Conservation (phyloP, 2,888 invertebrate species). For the Catocala nupta region DNA sequence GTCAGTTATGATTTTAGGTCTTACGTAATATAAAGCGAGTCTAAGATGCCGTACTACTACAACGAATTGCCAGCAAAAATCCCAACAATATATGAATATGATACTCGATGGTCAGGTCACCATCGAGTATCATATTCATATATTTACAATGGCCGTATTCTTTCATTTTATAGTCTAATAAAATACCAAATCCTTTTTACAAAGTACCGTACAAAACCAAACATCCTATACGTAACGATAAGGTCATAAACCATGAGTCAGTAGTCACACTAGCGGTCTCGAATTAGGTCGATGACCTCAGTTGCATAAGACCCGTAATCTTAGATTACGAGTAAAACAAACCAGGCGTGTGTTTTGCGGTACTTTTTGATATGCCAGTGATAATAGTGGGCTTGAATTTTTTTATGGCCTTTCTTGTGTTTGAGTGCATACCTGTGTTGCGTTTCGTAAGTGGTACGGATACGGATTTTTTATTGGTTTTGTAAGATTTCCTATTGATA, state of each 20-base stretch:
- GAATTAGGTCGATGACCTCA: constrained; percentile 75
- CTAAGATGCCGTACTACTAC: no score
- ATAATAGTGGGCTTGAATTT: constrained; percentile 18
- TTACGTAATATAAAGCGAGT: no score
- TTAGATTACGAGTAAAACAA: constrained; percentile 51
- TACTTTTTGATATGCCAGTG: constrained; percentile 25
- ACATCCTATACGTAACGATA: constrained; percentile 9
- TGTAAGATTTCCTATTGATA: no score
- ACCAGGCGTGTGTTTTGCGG: constrained; percentile 38
- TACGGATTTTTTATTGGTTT: no score
- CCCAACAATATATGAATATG: no score
- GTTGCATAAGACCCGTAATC: constrained; percentile 65
- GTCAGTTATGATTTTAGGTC: no score
- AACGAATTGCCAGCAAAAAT: no score
- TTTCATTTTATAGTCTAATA: background rate
- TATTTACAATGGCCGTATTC: no score
- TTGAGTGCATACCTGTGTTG: constrained; percentile 2
- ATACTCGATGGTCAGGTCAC: no score
- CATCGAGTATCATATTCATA: no score
- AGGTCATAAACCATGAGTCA: constrained; percentile 52
- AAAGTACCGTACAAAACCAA: constrained; percentile 8
- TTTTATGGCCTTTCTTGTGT: constrained; percentile 15
- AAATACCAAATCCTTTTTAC: background rate
- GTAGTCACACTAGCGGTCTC: constrained; percentile 20
- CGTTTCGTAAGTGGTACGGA: background rate